Conservation (phyloP, 2,113 vertebrate species). For the Dolichotis patagonum region DNA sequence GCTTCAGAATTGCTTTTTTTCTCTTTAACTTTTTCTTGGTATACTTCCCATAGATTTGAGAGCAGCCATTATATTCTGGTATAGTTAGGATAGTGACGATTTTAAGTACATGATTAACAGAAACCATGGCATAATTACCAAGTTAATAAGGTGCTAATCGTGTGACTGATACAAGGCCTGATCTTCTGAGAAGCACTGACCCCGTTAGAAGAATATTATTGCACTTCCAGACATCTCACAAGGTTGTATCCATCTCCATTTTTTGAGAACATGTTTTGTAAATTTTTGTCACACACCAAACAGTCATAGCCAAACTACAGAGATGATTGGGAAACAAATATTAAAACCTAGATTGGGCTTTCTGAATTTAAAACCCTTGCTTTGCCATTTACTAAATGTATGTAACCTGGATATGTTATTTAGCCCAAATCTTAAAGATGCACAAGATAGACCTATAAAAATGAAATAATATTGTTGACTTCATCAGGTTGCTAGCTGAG, state of each 20-base stretch:
- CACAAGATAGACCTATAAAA: not conserved
- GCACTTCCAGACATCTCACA: not conserved
- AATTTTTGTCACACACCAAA: not conserved
- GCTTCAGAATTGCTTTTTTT: not conserved
- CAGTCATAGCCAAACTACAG: not conserved
- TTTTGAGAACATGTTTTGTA: not conserved
- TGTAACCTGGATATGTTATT: not conserved
- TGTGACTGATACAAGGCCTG: not conserved
- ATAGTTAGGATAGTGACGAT: not conserved
- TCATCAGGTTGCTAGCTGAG: not conserved
- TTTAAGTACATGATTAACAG: not conserved
- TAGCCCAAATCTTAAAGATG: not conserved
- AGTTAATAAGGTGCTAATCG: not conserved
- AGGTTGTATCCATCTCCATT: not conserved
- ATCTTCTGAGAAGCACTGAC: not conserved
- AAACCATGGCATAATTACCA: not conserved
- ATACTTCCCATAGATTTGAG: not conserved
- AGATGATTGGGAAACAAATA: not conserved
- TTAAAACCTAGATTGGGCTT: not conserved
- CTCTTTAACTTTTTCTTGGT: not conserved
- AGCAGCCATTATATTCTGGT: not conserved
- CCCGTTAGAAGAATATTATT: not conserved
- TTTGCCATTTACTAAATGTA: not conserved
- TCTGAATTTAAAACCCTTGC: not conserved
- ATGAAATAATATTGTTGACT: not conserved